phyloP scores from a whole-genome alignment of 2,113 vertebrate genomes.

The Lycaon pictus region DNA sequence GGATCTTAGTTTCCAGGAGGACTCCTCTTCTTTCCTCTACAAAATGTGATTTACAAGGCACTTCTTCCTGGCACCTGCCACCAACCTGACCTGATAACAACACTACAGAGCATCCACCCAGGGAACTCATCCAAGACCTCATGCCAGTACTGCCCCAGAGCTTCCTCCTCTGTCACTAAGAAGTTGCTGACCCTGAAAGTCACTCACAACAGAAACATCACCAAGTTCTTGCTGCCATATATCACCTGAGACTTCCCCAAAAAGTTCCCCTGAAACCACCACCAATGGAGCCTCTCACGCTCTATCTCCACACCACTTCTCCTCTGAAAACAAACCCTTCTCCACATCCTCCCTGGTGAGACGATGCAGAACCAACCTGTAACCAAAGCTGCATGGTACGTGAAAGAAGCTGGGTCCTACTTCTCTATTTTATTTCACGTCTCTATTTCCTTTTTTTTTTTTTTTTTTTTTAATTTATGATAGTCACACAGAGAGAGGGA shows the following conservation, averaged over 20 bases:
- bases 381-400: accelerated
- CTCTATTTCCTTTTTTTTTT: not conserved
- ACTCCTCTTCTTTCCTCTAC: not conserved
- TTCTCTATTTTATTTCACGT: not conserved
- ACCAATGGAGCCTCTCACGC: not conserved
- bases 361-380: not conserved
- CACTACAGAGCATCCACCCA: not conserved
- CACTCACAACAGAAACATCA: not conserved
- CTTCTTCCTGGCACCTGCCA: not conserved
- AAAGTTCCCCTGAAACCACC: not conserved
- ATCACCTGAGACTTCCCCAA: not conserved
- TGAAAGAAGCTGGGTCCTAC: not conserved
- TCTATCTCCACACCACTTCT: accelerated
- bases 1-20: not conserved
- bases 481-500: too few relatives aligned
- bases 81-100: not conserved
- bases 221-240: not conserved
- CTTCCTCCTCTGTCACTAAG: not conserved
- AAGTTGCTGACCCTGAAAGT: not conserved
- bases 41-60: accelerated
- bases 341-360: not conserved
- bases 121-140: not conserved
- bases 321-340: not conserved
- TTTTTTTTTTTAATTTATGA: too few relatives aligned
- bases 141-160: accelerated